Conservation (phyloP, 2,888 invertebrate genomes). For the Amorpha juglandis region DNA sequence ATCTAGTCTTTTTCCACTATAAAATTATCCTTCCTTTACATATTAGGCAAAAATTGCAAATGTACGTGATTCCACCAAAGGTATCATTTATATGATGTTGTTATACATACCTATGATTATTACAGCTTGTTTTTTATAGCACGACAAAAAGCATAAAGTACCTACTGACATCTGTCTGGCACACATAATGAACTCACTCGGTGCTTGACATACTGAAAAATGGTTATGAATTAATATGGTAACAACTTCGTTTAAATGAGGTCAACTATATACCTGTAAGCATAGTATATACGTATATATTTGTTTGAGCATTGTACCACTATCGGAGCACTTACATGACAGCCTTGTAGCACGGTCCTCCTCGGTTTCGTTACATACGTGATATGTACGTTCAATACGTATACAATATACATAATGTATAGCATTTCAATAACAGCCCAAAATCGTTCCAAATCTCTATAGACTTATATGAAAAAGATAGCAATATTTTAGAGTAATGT, state of each 20-base stretch:
- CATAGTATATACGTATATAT: conserved; percentile 22
- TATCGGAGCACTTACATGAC: conserved; percentile 34
- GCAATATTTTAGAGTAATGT: conserved; percentile 84
- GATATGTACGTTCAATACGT: conserved; percentile 13
- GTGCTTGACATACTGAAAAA: background rate
- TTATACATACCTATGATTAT: background rate
- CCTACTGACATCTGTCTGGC: background rate
- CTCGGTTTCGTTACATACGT: conserved; percentile 11
- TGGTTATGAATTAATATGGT: too few species aligned
- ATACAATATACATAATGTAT: background rate
- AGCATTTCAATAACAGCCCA: conserved; percentile 49
- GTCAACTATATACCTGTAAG: conserved; percentile 27
- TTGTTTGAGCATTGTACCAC: conserved; percentile 29
- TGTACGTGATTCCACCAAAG: conserved; percentile 39
- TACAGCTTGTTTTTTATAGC: background rate
- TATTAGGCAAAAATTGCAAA: conserved; percentile 39
- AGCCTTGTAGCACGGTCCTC: conserved; percentile 24
- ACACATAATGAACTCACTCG: background rate
- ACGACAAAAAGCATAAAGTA: background rate
- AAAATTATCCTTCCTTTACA: conserved; percentile 55
- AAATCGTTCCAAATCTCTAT: conserved; percentile 77
- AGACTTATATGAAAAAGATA: conserved; percentile 84
- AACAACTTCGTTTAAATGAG: background rate
- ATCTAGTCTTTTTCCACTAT: conserved; percentile 79
- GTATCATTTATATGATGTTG: background rate